A percentile compares a stretch with the other conserved stretches of the same genome.
Evolutionary conservation across 2,113 vertebrate species (phyloP).

Genomic region (Thymallus thymallus): DNA sequence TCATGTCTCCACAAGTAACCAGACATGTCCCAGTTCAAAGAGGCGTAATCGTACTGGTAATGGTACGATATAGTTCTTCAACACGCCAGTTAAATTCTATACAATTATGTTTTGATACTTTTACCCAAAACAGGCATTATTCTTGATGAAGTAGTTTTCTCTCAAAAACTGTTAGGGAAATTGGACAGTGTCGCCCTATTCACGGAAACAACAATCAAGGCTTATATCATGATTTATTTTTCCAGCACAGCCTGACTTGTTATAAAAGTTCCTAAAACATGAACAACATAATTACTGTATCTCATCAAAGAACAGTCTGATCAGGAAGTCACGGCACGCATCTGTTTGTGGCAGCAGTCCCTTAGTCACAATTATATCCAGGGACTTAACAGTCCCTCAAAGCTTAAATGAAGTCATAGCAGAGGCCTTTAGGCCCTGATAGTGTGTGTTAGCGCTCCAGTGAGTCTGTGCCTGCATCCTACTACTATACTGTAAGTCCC

Average conservation of each 20-base stretch:
- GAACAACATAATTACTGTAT: neutral
- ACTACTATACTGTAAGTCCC: constrained; percentile 13
- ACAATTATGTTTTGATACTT: neutral
- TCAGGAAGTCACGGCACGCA: neutral
- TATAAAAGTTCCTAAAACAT: neutral
- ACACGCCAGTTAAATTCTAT: neutral
- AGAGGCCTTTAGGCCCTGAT: constrained; percentile 44
- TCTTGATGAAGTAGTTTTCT: neutral
- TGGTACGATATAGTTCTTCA: neutral
- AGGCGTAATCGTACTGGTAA: neutral
- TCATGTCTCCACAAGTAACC: neutral
- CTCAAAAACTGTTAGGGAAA: neutral
- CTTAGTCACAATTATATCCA: neutral
- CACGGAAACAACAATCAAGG: neutral
- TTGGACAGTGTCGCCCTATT: neutral
- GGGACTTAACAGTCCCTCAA: neutral
- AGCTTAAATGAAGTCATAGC: constrained; percentile 38
- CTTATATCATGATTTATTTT: neutral
- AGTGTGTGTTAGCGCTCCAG: constrained; percentile 38
- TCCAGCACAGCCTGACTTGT: constrained; percentile 4
- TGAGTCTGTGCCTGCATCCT: constrained; percentile 29
- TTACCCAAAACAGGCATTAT: neutral
- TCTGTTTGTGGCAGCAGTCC: constrained; percentile 7
- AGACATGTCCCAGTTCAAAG: constrained; percentile 26
- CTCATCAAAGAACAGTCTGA: constrained; percentile 23